Base-by-base conservation (phyloP, 2,113 vertebrate genomes). In the Zapus hudsonius region DNA sequence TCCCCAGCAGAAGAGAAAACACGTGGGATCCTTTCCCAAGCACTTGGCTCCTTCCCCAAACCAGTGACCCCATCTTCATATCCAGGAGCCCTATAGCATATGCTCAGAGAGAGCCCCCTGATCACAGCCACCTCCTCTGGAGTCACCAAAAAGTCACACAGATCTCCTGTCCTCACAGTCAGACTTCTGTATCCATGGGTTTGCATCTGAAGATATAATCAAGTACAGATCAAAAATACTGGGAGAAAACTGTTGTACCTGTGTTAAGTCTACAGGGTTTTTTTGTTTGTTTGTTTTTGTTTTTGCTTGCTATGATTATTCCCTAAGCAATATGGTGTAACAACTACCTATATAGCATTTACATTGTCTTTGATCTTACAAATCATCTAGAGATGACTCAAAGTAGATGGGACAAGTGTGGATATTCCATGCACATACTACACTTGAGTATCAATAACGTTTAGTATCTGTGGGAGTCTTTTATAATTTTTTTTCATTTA, bases 341-440 rank as follows among this genome's bases (percentile, higher is more conserved):
- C n/a, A 36, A 4, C 33, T 5, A 27, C 7, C 31, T n/a, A 33
- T 20, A 17, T 0, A 52, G 36, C 16, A 33, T 3, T 40, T 16
- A 2, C 15, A 2, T 19, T 8, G 7, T 29, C 12, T 27, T 8
- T 3, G 42, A 33, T 7, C 5, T 16, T 38, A 2, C 1, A 31
- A 2, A 33, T 9, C 55, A 8, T 12, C 55, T 47, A 12, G 38
- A 31, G 44, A 19, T 31, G 31, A 42, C 6, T 29, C 8, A 2
- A 5, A 16, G 67, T 19, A 3, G 8, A 15, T 3, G 5, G 63
- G 27, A n/a, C 52, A 5, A 17, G 27, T 31, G 23, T 8, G 23
- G 7, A 42, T 17, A 16, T 16, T 36, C 57, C 9, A 6, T 3
- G 20, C 22, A 57, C 27, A 57, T 29, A 27, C 11, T 1, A 22